phyloP scores from a whole-genome alignment of 2,888 invertebrate species.

The Thereva nobilitata region DNA sequence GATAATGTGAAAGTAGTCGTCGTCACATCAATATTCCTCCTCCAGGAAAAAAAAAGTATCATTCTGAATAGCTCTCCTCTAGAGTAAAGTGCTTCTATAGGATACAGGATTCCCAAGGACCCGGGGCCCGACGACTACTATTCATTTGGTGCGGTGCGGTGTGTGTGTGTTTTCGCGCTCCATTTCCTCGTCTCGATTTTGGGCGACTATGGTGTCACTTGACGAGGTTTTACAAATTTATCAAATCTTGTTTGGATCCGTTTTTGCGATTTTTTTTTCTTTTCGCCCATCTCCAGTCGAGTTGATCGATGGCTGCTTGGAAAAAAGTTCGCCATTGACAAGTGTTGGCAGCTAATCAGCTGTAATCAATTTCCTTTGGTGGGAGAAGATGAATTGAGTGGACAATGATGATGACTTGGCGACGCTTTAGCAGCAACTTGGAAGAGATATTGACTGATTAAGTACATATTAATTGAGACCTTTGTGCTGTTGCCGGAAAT shows the following conservation, averaged over 20 bases:
- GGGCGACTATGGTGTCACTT: conserved; percentile 22
- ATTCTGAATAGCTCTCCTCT: neutral
- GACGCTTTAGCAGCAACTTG: neutral
- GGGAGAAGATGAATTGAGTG: conserved; percentile 25
- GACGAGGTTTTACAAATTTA: conserved; percentile 34
- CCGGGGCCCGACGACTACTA: conserved; percentile 1
- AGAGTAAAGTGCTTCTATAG: conserved; percentile 13
- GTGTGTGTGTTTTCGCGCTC: conserved; percentile 29
- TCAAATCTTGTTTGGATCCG: conserved; percentile 28
- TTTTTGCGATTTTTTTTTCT: conserved; percentile 5
- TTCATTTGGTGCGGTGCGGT: conserved; percentile 5
- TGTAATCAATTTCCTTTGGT: conserved; percentile 27
- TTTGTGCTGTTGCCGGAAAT: no score
- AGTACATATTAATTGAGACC: neutral
- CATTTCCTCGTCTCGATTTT: conserved; percentile 31
- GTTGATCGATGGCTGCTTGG: conserved; percentile 27
- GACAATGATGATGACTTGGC: conserved; percentile 22
- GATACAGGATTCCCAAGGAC: no score
- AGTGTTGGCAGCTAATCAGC: conserved; percentile 30
- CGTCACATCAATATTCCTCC: conserved; percentile 35
- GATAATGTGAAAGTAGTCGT: conserved; percentile 36
- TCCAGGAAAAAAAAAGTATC: conserved; percentile 3
- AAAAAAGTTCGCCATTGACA: conserved; percentile 22
- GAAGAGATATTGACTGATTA: neutral
- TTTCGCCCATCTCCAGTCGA: neutral